Percentiles rank a stretch among this genome's conserved stretches.
Evolutionary conservation across 2,888 invertebrate species (phyloP).

Genomic region (Cactoblastis cactorum): DNA sequence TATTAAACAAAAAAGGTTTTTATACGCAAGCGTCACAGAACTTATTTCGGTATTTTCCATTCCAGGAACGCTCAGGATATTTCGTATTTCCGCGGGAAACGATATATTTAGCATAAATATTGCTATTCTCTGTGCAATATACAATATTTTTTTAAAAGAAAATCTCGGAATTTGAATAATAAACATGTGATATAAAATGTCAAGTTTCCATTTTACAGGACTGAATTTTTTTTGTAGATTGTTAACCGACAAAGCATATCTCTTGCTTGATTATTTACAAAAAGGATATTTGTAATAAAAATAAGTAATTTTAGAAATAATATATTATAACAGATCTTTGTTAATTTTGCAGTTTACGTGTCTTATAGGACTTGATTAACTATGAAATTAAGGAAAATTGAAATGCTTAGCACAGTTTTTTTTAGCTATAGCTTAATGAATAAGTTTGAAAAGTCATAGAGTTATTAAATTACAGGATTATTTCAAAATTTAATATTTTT

Average conservation of each 20-base stretch:
- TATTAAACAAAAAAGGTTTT: background rate
- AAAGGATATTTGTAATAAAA: no score
- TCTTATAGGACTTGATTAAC: no score
- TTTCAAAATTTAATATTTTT: background rate
- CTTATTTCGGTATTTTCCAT: background rate
- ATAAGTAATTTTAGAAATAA: no score
- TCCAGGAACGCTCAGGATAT: constrained; percentile 2
- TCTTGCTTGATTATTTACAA: no score
- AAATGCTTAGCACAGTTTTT: no score
- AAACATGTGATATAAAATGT: background rate
- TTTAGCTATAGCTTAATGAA: no score
- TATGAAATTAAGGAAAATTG: no score
- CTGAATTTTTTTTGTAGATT: background rate
- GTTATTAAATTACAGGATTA: no score
- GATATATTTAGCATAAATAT: constrained; percentile 11
- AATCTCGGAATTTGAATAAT: background rate
- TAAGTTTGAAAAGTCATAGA: no score
- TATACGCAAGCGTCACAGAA: background rate
- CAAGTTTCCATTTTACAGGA: background rate
- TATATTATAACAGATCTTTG: no score
- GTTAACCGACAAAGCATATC: no score
- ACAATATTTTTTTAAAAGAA: background rate
- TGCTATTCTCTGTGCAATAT: background rate
- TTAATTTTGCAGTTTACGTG: no score
- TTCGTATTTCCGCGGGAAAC: constrained; percentile 5